phyloP scores from a whole-genome alignment of 2,797 vertebrate genomes.

The Iguana delicatissima region DNA sequence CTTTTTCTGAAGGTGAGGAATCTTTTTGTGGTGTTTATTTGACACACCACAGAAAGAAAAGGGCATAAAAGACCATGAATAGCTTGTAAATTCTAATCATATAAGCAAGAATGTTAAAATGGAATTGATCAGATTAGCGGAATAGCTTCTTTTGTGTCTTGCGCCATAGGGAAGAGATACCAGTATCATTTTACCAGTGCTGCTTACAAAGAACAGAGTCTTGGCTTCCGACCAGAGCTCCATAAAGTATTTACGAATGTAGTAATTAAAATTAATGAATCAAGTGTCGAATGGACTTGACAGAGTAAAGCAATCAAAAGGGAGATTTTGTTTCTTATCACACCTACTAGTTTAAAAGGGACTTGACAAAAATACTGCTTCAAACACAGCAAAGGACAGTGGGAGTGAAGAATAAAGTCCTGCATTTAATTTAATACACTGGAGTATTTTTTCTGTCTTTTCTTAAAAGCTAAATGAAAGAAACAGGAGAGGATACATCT shows the following conservation, averaged over 20 bases:
- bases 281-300: conserved; percentile 52
- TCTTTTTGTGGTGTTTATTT: conserved; percentile 27
- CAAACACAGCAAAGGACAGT: conserved; percentile 31
- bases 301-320: conserved; percentile 61
- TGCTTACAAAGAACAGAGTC: conserved; percentile 11
- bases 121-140: conserved; percentile 12
- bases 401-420: conserved; percentile 43
- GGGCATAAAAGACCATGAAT: conserved; percentile 39
- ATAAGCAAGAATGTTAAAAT: conserved; percentile 38
- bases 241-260: conserved; percentile 54
- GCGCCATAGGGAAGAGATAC: conserved; percentile 13
- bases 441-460: neutral
- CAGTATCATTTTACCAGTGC: conserved; percentile 4
- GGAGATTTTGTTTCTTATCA: conserved; percentile 59
- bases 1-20: neutral
- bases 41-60: conserved; percentile 3
- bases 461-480: conserved; percentile 8
- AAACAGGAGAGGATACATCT: neutral
- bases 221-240: conserved; percentile 28
- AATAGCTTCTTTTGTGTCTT: conserved; percentile 41
- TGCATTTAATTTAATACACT: conserved; percentile 39
- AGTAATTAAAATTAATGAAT: conserved; percentile 70
- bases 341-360: conserved; percentile 35
- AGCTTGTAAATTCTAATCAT: conserved; percentile 38
- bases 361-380: conserved; percentile 49